Percentiles rank a stretch among this genome's conserved stretches.
Conservation (phyloP, 2,888 invertebrate genomes). For the Microctonus hyperodae region DNA sequence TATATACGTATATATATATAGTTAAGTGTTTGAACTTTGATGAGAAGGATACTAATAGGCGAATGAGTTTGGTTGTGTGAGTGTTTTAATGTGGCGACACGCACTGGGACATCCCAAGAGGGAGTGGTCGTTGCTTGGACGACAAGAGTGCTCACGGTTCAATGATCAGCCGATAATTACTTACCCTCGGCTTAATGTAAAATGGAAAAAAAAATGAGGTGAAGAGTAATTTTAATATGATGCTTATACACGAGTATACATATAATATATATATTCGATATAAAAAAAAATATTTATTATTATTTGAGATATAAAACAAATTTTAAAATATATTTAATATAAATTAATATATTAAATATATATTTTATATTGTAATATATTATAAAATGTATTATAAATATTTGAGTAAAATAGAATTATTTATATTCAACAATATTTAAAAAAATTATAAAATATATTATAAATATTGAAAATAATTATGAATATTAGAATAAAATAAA, state of each 20-base stretch:
- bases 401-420: no score
- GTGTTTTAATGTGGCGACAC: slow-evolving; percentile 55
- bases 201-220: slow-evolving; percentile 21
- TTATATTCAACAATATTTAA: no score
- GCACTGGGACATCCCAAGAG: slow-evolving; percentile 57
- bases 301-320: no score
- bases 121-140: slow-evolving; percentile 50
- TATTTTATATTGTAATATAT: no score
- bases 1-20: slow-evolving; percentile 34
- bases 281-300: neutral
- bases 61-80: slow-evolving; percentile 36
- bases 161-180: slow-evolving; percentile 57
- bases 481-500: no score
- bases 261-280: neutral
- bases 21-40: slow-evolving; percentile 55
- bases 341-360: no score
- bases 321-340: no score
- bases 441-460: no score
- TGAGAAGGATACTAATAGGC: slow-evolving; percentile 38
- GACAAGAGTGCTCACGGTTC: slow-evolving; percentile 34
- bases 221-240: neutral
- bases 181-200: slow-evolving; percentile 52
- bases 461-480: no score
- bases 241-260: neutral
- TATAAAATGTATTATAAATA: no score